Evolutionary conservation across 2,113 vertebrate genomes (phyloP).

Genomic region (Amblyornis subalaris): DNA sequence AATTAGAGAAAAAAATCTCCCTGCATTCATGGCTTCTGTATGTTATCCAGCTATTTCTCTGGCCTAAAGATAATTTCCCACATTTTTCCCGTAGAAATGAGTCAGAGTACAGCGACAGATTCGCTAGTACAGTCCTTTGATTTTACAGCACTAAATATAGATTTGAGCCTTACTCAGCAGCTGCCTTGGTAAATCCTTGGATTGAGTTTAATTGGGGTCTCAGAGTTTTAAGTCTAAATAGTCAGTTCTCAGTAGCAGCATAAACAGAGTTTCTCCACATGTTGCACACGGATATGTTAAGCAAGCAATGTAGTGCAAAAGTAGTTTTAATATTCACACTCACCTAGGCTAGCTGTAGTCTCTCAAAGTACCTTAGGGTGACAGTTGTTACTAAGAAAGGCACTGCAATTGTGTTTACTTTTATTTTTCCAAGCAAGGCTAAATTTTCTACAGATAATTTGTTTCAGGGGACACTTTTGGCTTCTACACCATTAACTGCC

Average conservation of each 20-base stretch:
- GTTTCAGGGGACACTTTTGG: neutral
- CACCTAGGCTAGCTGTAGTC: neutral
- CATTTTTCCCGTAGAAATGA: accelerated
- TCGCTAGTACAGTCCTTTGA: neutral
- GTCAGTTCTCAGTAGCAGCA: neutral
- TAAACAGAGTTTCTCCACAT: neutral
- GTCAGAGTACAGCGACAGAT: neutral
- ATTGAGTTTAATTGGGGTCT: neutral
- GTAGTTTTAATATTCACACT: neutral
- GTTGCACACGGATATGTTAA: neutral
- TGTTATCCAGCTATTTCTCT: neutral
- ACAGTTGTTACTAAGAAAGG: neutral
- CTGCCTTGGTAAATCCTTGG: neutral
- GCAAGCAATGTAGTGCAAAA: neutral
- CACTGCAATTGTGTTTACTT: neutral
- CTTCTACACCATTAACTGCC: neutral
- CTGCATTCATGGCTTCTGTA: neutral
- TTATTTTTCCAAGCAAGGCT: neutral
- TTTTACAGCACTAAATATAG: neutral
- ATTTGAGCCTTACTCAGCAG: neutral
- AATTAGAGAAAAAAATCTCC: neutral
- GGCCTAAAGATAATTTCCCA: neutral
- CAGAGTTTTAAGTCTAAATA: neutral
- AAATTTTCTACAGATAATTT: neutral
- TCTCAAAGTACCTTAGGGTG: neutral